Base-by-base conservation (phyloP, 2,888 invertebrate species). In the Hypena proboscidalis region DNA sequence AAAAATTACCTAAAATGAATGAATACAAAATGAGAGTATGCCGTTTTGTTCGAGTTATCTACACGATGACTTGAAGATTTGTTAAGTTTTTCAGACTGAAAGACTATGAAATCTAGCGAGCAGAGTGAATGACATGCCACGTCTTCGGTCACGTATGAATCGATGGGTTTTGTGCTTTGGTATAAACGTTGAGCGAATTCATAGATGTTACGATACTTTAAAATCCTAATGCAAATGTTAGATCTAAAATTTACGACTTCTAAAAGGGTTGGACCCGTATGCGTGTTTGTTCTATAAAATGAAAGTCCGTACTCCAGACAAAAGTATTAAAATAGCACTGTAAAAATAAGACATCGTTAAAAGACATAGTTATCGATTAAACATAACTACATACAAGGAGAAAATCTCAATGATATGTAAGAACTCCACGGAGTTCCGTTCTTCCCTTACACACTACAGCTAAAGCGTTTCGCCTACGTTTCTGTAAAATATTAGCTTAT, bases 131-230 rank as follows among this genome's bases (percentile, higher is more conserved):
- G 82, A 83, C 80, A 80, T 76, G 81, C 77, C 80, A 82, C 81
- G 84, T 85, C 80, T 84, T 80, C 76, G 74, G 82, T 78, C 83
- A 81, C 77, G 79, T 80, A 83, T 81, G 87, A 84, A 85, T 90
- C 90, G 90, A 88, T 90, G 90, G 90, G 90, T 79, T 86, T 87
- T 88, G 90, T 88, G 89, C 90, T 90, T 90, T 90, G 90, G 90
- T 90, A 90, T 90, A 88, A 88, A 87, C 78, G 80, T 90, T 90
- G 90, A 90, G 90, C 90, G 89, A 90, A 86, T 88, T 81, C 78
- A 81, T 81, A 80, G 76, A 82, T 80, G 82, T 81, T 80, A 85
- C 67, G 73, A 80, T 86, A 87, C 69, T 83, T 85, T 87, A 86
- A 79, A 84, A 85, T 78, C 77, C 85, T 89, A 89, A 85, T 86